These are phyloP conservation scores for Patiria pectinifera DNA, from an alignment of 53 echinoderm and acorn worm species.

Conservation along the genomic window DNA sequence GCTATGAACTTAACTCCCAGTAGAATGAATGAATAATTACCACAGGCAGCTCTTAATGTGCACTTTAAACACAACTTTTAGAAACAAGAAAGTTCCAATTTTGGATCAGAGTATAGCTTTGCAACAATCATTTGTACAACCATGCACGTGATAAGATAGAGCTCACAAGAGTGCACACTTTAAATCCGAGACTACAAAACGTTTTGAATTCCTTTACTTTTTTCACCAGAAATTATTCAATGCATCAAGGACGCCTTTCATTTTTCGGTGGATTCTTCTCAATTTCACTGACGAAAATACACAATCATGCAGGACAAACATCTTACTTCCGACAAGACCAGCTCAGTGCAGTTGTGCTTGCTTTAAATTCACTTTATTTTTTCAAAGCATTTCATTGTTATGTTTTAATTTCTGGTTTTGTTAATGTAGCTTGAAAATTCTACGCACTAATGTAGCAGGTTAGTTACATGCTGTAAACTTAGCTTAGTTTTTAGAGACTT, in stretches of 20 bases:
- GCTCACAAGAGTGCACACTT: background rate
- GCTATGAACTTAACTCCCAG: too few relatives aligned
- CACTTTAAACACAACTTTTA: too few relatives aligned
- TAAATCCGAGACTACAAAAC: background rate
- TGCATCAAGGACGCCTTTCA: background rate
- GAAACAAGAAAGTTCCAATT: background rate
- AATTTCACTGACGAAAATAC: background rate
- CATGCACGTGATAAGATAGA: background rate
- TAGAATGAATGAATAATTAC: too few relatives aligned
- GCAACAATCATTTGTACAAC: background rate
- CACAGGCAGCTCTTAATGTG: too few relatives aligned
- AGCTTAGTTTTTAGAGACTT: background rate
- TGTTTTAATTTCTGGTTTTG: background rate
- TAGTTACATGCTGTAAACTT: conserved; percentile 6
- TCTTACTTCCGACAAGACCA: conserved; percentile 7
- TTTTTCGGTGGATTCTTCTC: background rate
- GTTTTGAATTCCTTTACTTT: background rate
- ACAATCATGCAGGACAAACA: conserved; percentile 1
- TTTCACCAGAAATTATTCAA: background rate
- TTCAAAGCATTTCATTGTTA: background rate
- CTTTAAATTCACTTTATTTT: background rate
- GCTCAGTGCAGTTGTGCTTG: background rate
- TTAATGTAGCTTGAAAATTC: background rate
- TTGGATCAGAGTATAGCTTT: background rate
- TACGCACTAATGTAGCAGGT: background rate